A percentile compares a stretch with the other conserved stretches of the same genome.
Evolutionary conservation across 2,797 vertebrate species (phyloP).

Genomic region (Xiphorhynchus erythropygius): DNA sequence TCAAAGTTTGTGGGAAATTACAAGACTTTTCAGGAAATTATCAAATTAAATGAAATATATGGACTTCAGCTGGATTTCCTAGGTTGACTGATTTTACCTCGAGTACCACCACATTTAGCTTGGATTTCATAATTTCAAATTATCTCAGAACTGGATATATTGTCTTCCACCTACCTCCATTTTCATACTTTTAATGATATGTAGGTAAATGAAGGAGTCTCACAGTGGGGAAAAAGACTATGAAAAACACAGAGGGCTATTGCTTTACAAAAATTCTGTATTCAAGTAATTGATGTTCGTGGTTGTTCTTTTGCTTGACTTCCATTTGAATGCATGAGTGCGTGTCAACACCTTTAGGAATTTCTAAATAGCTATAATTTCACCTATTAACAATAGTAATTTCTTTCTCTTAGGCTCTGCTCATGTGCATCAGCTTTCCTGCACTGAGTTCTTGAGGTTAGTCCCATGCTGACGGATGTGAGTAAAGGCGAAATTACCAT

Average conservation of each 20-base stretch:
- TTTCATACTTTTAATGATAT: background rate
- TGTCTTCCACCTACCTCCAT: background rate
- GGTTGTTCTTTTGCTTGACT: background rate
- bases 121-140: background rate
- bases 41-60: background rate
- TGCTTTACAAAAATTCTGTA: background rate
- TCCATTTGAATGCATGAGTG: background rate
- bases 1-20: background rate
- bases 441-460: background rate
- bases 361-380: slow-evolving; percentile 22
- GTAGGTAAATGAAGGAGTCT: background rate
- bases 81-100: background rate
- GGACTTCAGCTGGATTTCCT: background rate
- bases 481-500: background rate
- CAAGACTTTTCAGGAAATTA: background rate
- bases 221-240: background rate
- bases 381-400: background rate
- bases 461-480: fast-evolving
- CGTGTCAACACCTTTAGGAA: background rate
- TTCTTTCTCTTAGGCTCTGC: background rate
- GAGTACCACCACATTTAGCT: background rate
- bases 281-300: slow-evolving; percentile 6
- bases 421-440: background rate
- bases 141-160: background rate
- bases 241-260: background rate